Base-by-base conservation (phyloP, 2,888 invertebrate genomes). In the Ormyrus rosae region DNA sequence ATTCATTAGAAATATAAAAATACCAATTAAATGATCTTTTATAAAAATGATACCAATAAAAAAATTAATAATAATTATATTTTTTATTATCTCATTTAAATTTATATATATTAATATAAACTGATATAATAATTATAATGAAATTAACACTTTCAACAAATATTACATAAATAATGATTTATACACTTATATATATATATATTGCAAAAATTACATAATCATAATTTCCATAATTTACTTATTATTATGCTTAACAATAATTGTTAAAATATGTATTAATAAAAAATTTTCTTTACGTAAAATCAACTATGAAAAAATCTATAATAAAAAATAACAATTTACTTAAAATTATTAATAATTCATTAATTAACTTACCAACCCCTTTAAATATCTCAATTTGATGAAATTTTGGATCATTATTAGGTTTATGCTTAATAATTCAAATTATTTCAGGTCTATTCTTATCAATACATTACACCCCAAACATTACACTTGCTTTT, bases 401-500 rank as follows among this genome's bases (percentile, higher is more conserved):
- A 92, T 95, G 95, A 94, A 95, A 95, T 90, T 94, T 94, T 91
- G 94, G 94, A 6, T 94, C 94, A 0, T 84, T 94, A 86, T 85
- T 94, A 92, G 94, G 93, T 64, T 81, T 94, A 90, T 94, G 93
- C 85, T 90, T 94, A 92, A 91, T 92, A 79, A 92, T 92, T 80
- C 95, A 95, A 93, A 94, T 95, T 91, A 82, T 94, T 78, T 93
- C 94, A 48, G 95, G 95, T 63, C 85, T 95, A 88, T 94, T 95
- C 89, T 88, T 95, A 91, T 93, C 95, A 0, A 94, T 95, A 92
- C 94, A 95, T 87, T 95, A 95, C 86, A 92, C 92, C 19, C 92
- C 94, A 10, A 92, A 94, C 91, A 92, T 93, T 87, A 92, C 92
- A 85, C 81, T 93, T 90, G 94, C 95, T 0, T 95, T 95, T 92